These are phyloP conservation scores for Matsumyia berberina DNA, from an alignment of 2,888 invertebrate genomes.

Conservation along the genomic window DNA sequence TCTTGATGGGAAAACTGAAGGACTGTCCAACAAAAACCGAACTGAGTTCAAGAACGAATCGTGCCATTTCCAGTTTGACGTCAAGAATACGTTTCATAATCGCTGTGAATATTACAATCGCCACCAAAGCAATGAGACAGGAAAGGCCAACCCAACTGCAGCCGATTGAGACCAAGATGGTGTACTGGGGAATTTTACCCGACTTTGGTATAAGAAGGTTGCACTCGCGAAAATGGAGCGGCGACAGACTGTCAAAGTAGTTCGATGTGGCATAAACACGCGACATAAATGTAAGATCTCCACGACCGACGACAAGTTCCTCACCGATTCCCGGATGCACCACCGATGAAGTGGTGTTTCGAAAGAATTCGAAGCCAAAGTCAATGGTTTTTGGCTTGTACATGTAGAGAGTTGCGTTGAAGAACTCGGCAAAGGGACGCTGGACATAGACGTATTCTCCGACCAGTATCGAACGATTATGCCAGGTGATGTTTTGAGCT, in stretches of 20 bases:
- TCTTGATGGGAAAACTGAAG: slow-evolving; percentile 22
- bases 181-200: slow-evolving; percentile 51
- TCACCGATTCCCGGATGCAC: slow-evolving; percentile 55
- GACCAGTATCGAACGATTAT: slow-evolving; percentile 5
- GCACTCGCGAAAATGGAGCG: slow-evolving; percentile 35
- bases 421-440: slow-evolving; percentile 39
- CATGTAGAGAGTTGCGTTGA: slow-evolving; percentile 44
- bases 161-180: slow-evolving; percentile 28
- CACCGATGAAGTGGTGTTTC: slow-evolving; percentile 34
- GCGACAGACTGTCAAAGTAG: slow-evolving; percentile 58
- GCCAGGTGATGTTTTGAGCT: slow-evolving; percentile 45
- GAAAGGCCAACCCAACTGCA: slow-evolving; percentile 46
- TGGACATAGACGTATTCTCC: slow-evolving; percentile 21
- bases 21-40: slow-evolving; percentile 59
- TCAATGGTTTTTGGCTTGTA: slow-evolving; percentile 11
- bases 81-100: slow-evolving; percentile 33
- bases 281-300: slow-evolving; percentile 15
- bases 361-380: slow-evolving; percentile 58
- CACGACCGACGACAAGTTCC: slow-evolving; percentile 37
- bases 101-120: slow-evolving; percentile 8
- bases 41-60: slow-evolving; percentile 31
- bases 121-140: slow-evolving; percentile 6
- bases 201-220: slow-evolving; percentile 57
- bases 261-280: slow-evolving; percentile 37
- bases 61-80: slow-evolving; percentile 17